Conservation (phyloP, 2,888 invertebrate genomes). For the Rapana venosa region DNA sequence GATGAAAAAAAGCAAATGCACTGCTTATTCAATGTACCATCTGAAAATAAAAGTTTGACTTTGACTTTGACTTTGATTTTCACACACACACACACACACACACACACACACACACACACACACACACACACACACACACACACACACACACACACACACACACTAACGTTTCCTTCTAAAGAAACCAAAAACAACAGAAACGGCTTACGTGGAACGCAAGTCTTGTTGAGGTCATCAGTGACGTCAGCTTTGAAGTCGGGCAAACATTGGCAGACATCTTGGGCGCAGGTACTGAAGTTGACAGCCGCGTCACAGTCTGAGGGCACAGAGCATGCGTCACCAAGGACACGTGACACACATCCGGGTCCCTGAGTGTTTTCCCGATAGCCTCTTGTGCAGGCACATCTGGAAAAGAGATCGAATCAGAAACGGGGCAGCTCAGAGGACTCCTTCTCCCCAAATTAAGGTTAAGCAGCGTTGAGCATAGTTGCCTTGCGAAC, state of each 20-base stretch:
- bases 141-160: not conserved
- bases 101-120: not conserved
- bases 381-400: slow-evolving; percentile 38
- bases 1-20: too few species aligned
- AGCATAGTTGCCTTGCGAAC: too few species aligned
- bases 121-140: not conserved
- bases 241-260: slow-evolving; percentile 40
- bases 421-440: not conserved
- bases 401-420: slow-evolving; percentile 1
- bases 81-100: not conserved
- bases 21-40: too few species aligned
- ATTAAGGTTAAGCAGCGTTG: too few species aligned
- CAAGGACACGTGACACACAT: slow-evolving; percentile 34
- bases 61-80: not conserved
- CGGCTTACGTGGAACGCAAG: not conserved
- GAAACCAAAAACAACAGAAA: not conserved
- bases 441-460: too few species aligned
- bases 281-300: slow-evolving; percentile 29
- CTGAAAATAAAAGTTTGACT: too few species aligned
- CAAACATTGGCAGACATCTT: slow-evolving; percentile 47
- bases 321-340: slow-evolving; percentile 33
- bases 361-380: not conserved
- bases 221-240: slow-evolving; percentile 36
- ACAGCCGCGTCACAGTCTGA: slow-evolving; percentile 43
- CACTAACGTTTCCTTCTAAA: not conserved